Conservation (phyloP, 1,140 invertebrate species). For the Drosophila seguyi region DNA sequence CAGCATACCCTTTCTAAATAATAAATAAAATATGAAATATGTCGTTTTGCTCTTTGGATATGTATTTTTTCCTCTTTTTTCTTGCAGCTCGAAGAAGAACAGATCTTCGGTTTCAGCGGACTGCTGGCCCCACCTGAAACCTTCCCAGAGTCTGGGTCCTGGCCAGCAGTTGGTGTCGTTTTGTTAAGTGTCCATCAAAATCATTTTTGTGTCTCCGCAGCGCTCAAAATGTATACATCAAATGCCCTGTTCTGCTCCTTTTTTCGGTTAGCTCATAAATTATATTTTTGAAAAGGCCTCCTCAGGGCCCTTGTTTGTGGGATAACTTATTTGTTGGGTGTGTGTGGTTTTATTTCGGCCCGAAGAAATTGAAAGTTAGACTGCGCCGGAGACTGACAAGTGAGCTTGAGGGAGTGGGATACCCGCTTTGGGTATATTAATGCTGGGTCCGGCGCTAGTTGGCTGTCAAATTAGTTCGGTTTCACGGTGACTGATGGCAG, state of each 20-base stretch:
- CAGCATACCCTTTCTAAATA: slow-evolving; percentile 82
- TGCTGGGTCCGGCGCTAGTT: slow-evolving; percentile 66
- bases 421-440: slow-evolving; percentile 4
- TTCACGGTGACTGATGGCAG: slow-evolving; percentile 64
- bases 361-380: slow-evolving; percentile 68
- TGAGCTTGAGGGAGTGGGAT: slow-evolving; percentile 38
- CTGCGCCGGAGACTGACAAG: slow-evolving; percentile 59
- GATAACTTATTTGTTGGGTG: slow-evolving; percentile 26
- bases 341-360: slow-evolving; percentile 17
- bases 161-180: slow-evolving; percentile 69
- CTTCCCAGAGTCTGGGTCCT: slow-evolving; percentile 13
- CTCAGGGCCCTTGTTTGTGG: slow-evolving; percentile 12
- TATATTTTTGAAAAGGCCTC: slow-evolving; percentile 59
- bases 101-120: slow-evolving; percentile 28
- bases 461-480: slow-evolving; percentile 76
- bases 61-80: slow-evolving; percentile 12
- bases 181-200: slow-evolving; percentile 84
- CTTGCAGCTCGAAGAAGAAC: slow-evolving; percentile 35
- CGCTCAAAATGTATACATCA: slow-evolving; percentile 80
- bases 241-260: slow-evolving; percentile 53
- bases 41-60: slow-evolving; percentile 55
- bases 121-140: slow-evolving; percentile 48
- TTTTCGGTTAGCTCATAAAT: slow-evolving; percentile 68
- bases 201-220: slow-evolving; percentile 81
- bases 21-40: slow-evolving; percentile 84